Base-by-base conservation (phyloP, 2,888 invertebrate genomes). In the Aricia artaxerxes region DNA sequence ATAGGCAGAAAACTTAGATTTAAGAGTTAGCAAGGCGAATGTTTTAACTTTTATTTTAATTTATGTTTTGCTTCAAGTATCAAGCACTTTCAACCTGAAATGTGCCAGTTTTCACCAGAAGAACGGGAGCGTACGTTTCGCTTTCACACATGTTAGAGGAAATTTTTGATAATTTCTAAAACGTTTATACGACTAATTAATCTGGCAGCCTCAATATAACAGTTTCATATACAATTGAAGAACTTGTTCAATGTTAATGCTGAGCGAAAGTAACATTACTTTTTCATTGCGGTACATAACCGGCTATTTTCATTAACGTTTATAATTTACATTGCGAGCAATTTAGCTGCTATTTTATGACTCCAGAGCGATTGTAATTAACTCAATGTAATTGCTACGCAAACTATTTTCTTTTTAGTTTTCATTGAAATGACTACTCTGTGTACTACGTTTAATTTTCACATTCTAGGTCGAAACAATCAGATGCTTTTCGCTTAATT, bases 201-300 rank as follows among this genome's bases (percentile, higher is more conserved):
- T 69, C 35, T 69, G 13, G 35, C 69, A 69, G 35, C 69, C 69
- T 35, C 69, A 38, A 69, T 38, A 35, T 69, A 69, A 38, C 69
- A 69, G 69, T 38, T 69, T 69, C 5, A 38, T 69, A 69, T 69
- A 16, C 35, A 69, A 69, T 35, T 57, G 35, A 76, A 49, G 57
- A 53, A 57, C 16, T 76, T 57, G 35, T 76, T 44, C 11, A 76
- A 57, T 76, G 24, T 53, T 57, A 49, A 76, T 57, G 76, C 76
- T 57, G 3, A 31, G 76, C 76, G 76, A 76, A 76, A 76, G 76
- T 57, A 76, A 76, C 57, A 76, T 57, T 57, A 57, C 57, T 31
- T 53, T 49, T 53, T 57, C 49, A 76, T 76, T 57, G 57, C 76
- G 76, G 76, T 76, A 76, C 53, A 16, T 24, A 35, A 5, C 57